A percentile compares a stretch with the other conserved stretches of the same genome.
phyloP scores from a whole-genome alignment of 2,797 vertebrate species.

The Xenops minutus region DNA sequence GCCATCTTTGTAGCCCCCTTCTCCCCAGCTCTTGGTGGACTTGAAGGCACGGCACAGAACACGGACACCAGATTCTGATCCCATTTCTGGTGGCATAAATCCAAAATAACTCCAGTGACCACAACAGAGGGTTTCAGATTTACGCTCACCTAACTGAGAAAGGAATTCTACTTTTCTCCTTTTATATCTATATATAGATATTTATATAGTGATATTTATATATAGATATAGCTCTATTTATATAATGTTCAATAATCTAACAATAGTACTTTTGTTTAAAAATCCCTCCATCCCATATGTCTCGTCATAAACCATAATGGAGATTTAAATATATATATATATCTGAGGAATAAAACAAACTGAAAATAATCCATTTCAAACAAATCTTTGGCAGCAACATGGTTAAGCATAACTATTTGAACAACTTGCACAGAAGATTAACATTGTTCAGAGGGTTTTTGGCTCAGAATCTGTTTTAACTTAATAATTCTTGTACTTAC shows the following conservation, averaged over 20 bases:
- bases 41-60: neutral
- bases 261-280: conserved; percentile 52
- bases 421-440: conserved; percentile 80
- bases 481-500: conserved; percentile 82
- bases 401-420: conserved; percentile 76
- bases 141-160: neutral
- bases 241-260: conserved; percentile 60
- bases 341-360: conserved; percentile 53
- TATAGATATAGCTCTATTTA: conserved; percentile 67
- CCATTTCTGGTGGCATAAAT: neutral
- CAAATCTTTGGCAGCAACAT: conserved; percentile 79
- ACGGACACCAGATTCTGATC: neutral
- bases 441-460: conserved; percentile 79
- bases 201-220: conserved; percentile 64
- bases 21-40: conserved; percentile 22
- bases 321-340: conserved; percentile 52
- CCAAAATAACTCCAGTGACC: neutral
- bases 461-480: conserved; percentile 80
- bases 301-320: conserved; percentile 40
- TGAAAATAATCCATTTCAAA: conserved; percentile 73
- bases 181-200: conserved; percentile 71
- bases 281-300: conserved; percentile 43
- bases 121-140: neutral
- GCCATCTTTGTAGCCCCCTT: conserved; percentile 36
- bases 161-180: conserved; percentile 1